phyloP scores from a whole-genome alignment of 2,888 invertebrate species.

The Cetonia aurata region DNA sequence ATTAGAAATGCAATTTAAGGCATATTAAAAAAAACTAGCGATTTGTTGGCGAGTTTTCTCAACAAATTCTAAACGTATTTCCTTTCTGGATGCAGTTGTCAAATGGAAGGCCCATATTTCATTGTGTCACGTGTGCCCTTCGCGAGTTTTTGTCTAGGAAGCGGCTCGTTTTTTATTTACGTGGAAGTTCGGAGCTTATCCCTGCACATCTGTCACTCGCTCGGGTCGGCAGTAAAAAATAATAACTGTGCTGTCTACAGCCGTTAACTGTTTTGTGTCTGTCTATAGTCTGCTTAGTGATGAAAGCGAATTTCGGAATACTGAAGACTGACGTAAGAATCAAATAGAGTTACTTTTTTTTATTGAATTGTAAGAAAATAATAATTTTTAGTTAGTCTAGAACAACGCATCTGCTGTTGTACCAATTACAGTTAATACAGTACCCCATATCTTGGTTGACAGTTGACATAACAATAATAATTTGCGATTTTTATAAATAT shows the following conservation, averaged over 20 bases:
- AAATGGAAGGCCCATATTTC: constrained; percentile 20
- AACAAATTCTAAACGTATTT: not conserved
- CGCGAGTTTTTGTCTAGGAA: constrained; percentile 42
- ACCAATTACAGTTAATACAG: too few relatives aligned
- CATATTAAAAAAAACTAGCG: too few relatives aligned
- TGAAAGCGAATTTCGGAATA: not conserved
- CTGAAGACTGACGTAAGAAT: too few relatives aligned
- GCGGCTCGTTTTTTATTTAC: constrained; percentile 34
- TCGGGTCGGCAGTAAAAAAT: constrained; percentile 26
- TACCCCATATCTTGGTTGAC: too few relatives aligned
- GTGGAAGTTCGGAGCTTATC: constrained; percentile 29
- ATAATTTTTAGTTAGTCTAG: too few relatives aligned
- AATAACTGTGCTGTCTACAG: constrained; percentile 37
- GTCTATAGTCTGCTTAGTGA: constrained; percentile 3
- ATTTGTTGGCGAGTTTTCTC: not conserved
- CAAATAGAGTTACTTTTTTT: too few relatives aligned
- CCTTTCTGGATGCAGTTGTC: constrained; percentile 28
- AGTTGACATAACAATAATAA: too few relatives aligned
- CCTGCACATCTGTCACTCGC: constrained; percentile 36
- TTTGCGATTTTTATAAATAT: too few relatives aligned
- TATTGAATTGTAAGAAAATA: too few relatives aligned
- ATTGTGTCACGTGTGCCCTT: constrained; percentile 39
- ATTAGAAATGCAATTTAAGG: too few relatives aligned
- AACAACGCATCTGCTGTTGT: too few relatives aligned
- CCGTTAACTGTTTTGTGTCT: constrained; percentile 5